Evolutionary conservation across 2,113 vertebrate genomes (phyloP), one percentile per base, ranked within the genome.

Genomic region (Hypocryptadius cinnamomeus): DNA sequence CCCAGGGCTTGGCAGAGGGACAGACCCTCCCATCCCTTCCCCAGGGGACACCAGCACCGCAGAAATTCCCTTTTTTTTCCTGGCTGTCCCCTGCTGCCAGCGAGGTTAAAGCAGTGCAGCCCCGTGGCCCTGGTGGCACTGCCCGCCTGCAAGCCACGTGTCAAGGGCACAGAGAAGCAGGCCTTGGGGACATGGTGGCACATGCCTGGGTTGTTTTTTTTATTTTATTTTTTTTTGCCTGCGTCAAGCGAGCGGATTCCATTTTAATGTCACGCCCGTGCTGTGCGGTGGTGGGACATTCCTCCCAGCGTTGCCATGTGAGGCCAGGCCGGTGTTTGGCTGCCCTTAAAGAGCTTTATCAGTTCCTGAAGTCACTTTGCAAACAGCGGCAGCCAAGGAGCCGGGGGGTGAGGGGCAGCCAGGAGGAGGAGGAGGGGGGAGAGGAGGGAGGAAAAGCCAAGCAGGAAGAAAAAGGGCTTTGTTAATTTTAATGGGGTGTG

Each of bases 401-500:
- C 66, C 21, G 40, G 40, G 19, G 83, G 73, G 23, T 30, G 65
- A 70, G 74, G 56, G 73, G 65, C 54, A 25, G 59, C 33, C 42
- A 5, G 22, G 13, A 39, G 45, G 19, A 39, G 81, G 14, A 37
- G 69, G 37, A 33, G 9, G 9, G 12, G 44, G 25, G 15, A 3
- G 13, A 30, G 27, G n/a, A 22, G n/a, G 30, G 16, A 13, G 16
- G 9, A 65, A 68, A 65, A 85, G 27, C 69, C 45, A 44, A 63
- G 87, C 86, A 45, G 85, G 82, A 68, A 92, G 86, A 84, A 82
- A 81, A 93, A 79, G 87, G 13, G 94, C 92, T 94, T 95, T 94
- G 94, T 94, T 88, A 65, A 69, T 90, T 87, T 84, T 92, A 96
- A 91, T 56, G 68, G 93, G 79, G 93, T 85, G 93, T 66, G 87